Evolutionary conservation across 53 echinoderm and acorn worm genomes (phyloP), one percentile per base, ranked within the genome.

Genomic region (Echinarachnius parma): DNA sequence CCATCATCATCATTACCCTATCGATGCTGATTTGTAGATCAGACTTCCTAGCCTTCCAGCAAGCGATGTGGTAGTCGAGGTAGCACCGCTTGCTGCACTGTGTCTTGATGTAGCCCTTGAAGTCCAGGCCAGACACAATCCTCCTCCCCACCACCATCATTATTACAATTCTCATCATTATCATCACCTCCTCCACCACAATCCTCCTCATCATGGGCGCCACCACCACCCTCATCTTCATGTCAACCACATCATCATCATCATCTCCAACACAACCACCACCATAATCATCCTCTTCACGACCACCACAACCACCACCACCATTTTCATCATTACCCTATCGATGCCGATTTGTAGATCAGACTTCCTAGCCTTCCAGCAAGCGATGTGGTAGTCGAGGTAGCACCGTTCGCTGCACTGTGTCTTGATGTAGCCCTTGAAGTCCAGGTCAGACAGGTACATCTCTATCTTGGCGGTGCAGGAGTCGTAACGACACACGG

Each of bases 371-470:
- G 53, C 61, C 82, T 90, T 90, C 95, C 95, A 90, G 81, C 95
- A 94, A 15, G 31, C 19, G 16, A 62, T 52, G 62, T 90, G 90
- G 46, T 80, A 94, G 35, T 90, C 84, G 25, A 90, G 46, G 47
- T 36, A 53, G 55, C 95, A 94, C 9, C 81, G 66, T n/a, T 94
- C 95, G 18, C 61, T 79, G 67, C 95, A 94, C 25, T 34, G 37
- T 3, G 75, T 66, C 63, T 62, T 75, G 50, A 86, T 81, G 23
- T 86, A 93, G 39, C 94, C 90, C 50, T 84, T 89, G 78, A 93
- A 93, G n/a, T 86, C 89, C 24, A 83, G 60, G 31, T 90, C 90
- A 9, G 83, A 86, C 28, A 90, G 61, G 69, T 93, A 93, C 44
- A 93, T 90, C 61, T 93, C 86, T 2, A 68, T 77, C 34, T 76